phyloP scores from a whole-genome alignment of 2,888 invertebrate genomes.

The Rotaria macrura region DNA sequence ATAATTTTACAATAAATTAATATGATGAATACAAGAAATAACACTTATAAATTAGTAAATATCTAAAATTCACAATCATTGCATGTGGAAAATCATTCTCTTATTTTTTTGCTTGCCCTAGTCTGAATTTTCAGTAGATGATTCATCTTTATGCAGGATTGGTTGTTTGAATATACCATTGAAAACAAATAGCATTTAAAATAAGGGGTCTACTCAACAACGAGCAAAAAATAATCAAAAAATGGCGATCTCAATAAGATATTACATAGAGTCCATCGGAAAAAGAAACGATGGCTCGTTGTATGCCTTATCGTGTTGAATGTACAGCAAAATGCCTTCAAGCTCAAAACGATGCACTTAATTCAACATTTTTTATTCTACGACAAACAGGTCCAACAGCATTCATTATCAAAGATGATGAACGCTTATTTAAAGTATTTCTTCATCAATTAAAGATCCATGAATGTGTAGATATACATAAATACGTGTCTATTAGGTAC shows the following conservation, averaged over 20 bases:
- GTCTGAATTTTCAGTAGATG: neutral
- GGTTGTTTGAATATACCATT: neutral
- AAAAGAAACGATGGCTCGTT: slow-evolving; percentile 17
- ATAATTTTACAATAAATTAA: too few relatives aligned
- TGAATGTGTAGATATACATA: too few relatives aligned
- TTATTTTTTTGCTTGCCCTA: too few relatives aligned
- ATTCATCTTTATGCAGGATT: neutral
- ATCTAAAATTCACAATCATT: too few relatives aligned
- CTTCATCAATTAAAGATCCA: slow-evolving; percentile 34
- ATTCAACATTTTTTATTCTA: slow-evolving; percentile 48
- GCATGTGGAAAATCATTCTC: too few relatives aligned
- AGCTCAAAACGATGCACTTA: slow-evolving; percentile 38
- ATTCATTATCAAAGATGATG: slow-evolving; percentile 48
- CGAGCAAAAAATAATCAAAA: neutral
- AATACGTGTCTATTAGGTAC: neutral
- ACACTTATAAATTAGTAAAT: too few relatives aligned
- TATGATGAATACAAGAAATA: too few relatives aligned
- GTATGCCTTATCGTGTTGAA: slow-evolving; percentile 26
- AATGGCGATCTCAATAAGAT: neutral
- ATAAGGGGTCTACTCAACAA: neutral
- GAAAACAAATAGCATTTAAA: neutral
- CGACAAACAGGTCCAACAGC: slow-evolving; percentile 48
- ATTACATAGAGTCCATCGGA: neutral
- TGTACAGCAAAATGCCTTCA: slow-evolving; percentile 26
- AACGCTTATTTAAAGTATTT: slow-evolving; percentile 38